A percentile compares a stretch with the other conserved stretches of the same genome.
These are phyloP conservation scores for Ctenicera cuprea DNA, from an alignment of 2,888 invertebrate genomes.

Conservation along the genomic window DNA sequence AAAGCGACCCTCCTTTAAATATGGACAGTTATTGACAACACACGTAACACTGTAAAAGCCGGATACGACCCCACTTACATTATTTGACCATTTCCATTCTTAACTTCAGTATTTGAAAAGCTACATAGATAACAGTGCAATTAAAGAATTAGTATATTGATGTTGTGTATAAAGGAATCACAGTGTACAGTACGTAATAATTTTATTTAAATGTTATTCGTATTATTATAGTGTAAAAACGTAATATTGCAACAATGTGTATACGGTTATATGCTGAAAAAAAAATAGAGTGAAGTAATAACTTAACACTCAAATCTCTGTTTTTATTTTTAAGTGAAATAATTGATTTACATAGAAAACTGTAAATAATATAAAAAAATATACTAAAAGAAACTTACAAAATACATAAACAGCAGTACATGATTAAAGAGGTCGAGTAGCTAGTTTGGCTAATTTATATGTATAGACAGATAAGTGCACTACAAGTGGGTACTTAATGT, in stretches of 20 bases:
- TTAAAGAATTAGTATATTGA: conserved; percentile 3
- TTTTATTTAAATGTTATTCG: neutral
- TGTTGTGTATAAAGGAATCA: neutral
- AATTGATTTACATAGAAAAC: neutral
- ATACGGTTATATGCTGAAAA: too few relatives aligned
- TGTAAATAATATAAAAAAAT: too few relatives aligned
- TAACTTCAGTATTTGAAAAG: conserved; percentile 1
- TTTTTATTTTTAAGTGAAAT: too few relatives aligned
- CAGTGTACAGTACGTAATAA: neutral
- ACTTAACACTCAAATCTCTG: too few relatives aligned
- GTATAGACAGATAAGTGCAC: too few relatives aligned
- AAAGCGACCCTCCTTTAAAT: neutral
- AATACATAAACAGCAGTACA: neutral
- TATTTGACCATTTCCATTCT: conserved; percentile 16
- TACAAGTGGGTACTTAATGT: too few relatives aligned
- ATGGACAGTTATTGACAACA: conserved; percentile 14
- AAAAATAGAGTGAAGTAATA: too few relatives aligned
- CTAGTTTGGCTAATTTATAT: too few relatives aligned
- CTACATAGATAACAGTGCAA: neutral
- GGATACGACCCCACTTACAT: conserved; percentile 15
- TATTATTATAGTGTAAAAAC: too few relatives aligned
- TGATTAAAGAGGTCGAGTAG: too few relatives aligned
- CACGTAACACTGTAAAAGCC: conserved; percentile 7
- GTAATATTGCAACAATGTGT: too few relatives aligned
- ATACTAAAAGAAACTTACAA: too few relatives aligned